Base-by-base conservation (phyloP, 1,140 invertebrate species). In the Aphelinus atriplicis region DNA sequence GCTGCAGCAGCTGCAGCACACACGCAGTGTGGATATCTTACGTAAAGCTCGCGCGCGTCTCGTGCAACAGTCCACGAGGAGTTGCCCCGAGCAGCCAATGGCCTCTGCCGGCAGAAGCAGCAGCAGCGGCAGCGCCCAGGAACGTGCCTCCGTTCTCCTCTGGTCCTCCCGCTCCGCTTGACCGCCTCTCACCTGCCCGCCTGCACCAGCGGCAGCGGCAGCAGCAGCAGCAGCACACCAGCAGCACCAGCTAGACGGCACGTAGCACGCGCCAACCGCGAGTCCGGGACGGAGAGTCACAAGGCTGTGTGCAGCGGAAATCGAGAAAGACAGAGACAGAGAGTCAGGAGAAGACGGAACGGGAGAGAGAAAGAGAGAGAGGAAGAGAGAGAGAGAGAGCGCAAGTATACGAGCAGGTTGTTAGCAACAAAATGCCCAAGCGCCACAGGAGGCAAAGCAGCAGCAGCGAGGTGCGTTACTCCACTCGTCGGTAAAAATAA, bases 401-500 rank as follows among this genome's bases (percentile, higher is more conserved):
- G 51, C 5, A 55, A 63, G 7, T 47, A 42, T 9, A 43, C 2
- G 61, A 72, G 48, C 45, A 10, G 50, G 65, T 10, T 26, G 26
- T 26, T 26, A 26, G 26, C 26, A 26, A 26, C 7, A 68, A 74
- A 74, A 74, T 74, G 72, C 65, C 65, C 50, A 74, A 68, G 56
- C 72, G 72, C 65, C 64, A 68, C 50, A 63, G 65, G 26, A 67
- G 46, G 61, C 57, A 74, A 47, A 62, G 72, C 65, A 26, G 26
- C 26, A 26, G 26, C 26, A 26, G 26, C 26, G 65, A 74, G 72
- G 72, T 74, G 72, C 72, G 65, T 74, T 68, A 26, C 26, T 26
- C 26, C 26, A 26, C 56, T 50, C 56, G 72, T 68, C 65, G 72
- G 72, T 74, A 74, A 74, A 74, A 74, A 74, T 68, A 74, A 60